Evolutionary conservation across 53 echinoderm and acorn worm genomes (phyloP).

Genomic region (Zoroaster sp.): DNA sequence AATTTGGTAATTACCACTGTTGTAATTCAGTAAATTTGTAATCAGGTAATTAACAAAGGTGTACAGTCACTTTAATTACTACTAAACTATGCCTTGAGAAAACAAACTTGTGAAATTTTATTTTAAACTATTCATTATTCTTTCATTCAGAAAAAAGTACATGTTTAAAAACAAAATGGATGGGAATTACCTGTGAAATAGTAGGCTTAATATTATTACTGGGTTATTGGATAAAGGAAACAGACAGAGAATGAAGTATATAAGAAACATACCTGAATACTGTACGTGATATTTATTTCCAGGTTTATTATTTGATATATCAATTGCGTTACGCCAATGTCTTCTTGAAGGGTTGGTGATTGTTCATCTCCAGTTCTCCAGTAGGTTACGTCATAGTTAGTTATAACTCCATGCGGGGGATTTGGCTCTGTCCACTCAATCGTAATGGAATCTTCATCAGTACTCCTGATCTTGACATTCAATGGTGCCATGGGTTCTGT

Average conservation of each 20-base stretch:
- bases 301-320: not conserved
- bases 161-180: too few relatives aligned
- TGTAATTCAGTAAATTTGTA: too few relatives aligned
- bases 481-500: slow-evolving; percentile 60
- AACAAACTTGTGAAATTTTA: too few relatives aligned
- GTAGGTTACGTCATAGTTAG: slow-evolving; percentile 57
- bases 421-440: slow-evolving; percentile 65
- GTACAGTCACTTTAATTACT: too few relatives aligned
- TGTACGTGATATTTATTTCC: not conserved
- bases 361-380: not conserved
- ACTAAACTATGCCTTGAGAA: too few relatives aligned
- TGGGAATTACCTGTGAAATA: not conserved
- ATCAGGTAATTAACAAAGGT: too few relatives aligned
- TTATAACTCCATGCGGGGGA: slow-evolving; percentile 67
- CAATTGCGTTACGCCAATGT: not conserved
- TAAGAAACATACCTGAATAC: not conserved
- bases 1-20: too few relatives aligned
- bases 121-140: too few relatives aligned
- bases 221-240: not conserved
- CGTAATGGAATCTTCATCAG: slow-evolving; percentile 46
- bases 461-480: not conserved
- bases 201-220: not conserved
- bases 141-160: too few relatives aligned
- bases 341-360: not conserved
- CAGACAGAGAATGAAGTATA: not conserved